A percentile compares a stretch with the other conserved stretches of the same genome.
phyloP scores from a whole-genome alignment of 2,888 invertebrate species.

The Eilema caniola region DNA sequence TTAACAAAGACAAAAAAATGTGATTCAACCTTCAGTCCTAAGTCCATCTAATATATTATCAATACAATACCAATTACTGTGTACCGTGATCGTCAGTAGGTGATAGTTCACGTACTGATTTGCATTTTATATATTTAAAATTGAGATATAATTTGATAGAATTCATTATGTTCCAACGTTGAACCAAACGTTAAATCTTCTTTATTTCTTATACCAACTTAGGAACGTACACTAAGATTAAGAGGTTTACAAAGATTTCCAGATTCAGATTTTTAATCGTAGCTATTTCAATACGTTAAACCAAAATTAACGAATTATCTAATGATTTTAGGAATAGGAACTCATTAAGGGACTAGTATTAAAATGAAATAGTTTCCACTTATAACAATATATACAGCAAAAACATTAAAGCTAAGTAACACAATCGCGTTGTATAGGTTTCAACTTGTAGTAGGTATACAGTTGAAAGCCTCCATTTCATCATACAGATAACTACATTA shows the following conservation, averaged over 20 bases:
- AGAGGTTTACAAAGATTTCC: not conserved
- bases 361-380: not conserved
- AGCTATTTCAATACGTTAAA: not conserved
- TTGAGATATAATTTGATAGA: too few relatives aligned
- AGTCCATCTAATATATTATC: not conserved
- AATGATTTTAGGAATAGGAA: too few relatives aligned
- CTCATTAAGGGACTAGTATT: too few relatives aligned
- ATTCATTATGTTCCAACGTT: too few relatives aligned
- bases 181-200: too few relatives aligned
- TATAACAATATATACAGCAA: not conserved
- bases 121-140: not conserved
- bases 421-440: not conserved
- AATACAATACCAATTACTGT: not conserved
- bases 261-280: not conserved
- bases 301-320: too few relatives aligned
- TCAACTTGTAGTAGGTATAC: not conserved
- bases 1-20: not conserved
- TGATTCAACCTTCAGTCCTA: not conserved
- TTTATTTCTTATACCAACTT: too few relatives aligned
- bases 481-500: slow-evolving; percentile 11
- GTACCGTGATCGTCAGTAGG: not conserved
- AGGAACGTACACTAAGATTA: not conserved
- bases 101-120: not conserved
- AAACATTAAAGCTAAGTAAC: not conserved
- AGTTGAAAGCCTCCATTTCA: not conserved